Conservation (phyloP, 2,797 vertebrate species). For the Scolopax rusticola region DNA sequence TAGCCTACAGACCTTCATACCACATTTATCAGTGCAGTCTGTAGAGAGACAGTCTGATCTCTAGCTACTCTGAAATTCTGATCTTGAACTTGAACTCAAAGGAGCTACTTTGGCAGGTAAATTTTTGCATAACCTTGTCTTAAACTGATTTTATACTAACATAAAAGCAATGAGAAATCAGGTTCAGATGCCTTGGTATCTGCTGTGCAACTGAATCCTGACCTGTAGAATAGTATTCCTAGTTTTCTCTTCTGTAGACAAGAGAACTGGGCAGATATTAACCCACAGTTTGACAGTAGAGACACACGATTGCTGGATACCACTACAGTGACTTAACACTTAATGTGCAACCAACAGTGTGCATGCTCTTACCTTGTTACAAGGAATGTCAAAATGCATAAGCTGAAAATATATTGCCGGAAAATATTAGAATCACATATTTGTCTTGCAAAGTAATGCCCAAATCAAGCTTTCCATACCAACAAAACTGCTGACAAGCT, state of each 20-base stretch:
- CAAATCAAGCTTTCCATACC: neutral
- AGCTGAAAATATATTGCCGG: neutral
- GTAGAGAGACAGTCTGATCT: neutral
- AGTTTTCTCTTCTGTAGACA: neutral
- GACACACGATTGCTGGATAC: neutral
- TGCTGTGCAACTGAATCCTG: neutral
- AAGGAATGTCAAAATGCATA: neutral
- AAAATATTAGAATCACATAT: neutral
- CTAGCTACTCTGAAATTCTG: neutral
- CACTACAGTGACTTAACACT: neutral
- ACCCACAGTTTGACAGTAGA: neutral
- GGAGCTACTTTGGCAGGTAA: neutral
- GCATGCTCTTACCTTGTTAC: neutral
- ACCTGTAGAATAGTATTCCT: neutral
- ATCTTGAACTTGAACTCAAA: neutral
- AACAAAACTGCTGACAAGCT: neutral
- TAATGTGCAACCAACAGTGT: neutral
- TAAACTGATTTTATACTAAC: neutral
- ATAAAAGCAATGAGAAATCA: constrained; percentile 6
- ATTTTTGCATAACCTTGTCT: neutral
- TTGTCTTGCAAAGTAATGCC: neutral
- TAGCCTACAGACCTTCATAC: neutral
- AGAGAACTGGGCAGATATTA: neutral
- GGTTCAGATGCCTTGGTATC: neutral
- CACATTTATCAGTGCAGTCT: neutral